A percentile compares a stretch with the other conserved stretches of the same genome.
These are phyloP conservation scores for Parotia lawesii DNA, from an alignment of 2,113 vertebrate species.

Conservation along the genomic window DNA sequence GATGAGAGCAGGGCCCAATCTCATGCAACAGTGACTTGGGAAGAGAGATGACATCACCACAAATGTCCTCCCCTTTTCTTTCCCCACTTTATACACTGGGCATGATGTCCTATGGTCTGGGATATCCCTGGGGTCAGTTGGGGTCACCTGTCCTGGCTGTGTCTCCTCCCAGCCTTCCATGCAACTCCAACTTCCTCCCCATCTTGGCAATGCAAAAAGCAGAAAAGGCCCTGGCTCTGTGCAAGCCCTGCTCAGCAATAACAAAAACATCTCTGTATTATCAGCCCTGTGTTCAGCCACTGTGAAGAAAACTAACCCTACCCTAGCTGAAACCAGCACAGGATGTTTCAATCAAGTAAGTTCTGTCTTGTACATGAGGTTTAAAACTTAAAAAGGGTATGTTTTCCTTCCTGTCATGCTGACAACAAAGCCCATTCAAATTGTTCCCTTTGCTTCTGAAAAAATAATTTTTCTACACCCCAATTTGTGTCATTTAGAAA, in stretches of 20 bases:
- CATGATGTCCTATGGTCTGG: background rate
- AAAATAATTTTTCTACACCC: background rate
- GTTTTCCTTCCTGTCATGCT: background rate
- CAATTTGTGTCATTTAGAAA: background rate
- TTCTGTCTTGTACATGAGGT: background rate
- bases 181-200: background rate
- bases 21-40: background rate
- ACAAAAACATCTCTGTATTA: background rate
- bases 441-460: background rate
- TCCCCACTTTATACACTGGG: too few relatives aligned
- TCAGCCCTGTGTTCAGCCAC: background rate
- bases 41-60: background rate
- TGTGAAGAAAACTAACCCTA: background rate
- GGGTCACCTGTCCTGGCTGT: background rate
- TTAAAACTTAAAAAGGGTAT: background rate
- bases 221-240: background rate
- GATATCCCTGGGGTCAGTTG: background rate
- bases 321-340: background rate
- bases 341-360: background rate
- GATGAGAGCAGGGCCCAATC: background rate
- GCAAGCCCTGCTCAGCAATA: background rate
- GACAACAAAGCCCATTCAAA: background rate
- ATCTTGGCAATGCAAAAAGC: rapidly evolving
- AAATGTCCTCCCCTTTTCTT: too few relatives aligned
- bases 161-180: background rate